phyloP scores from a whole-genome alignment of 2,888 invertebrate species.

The Selenia dentaria region DNA sequence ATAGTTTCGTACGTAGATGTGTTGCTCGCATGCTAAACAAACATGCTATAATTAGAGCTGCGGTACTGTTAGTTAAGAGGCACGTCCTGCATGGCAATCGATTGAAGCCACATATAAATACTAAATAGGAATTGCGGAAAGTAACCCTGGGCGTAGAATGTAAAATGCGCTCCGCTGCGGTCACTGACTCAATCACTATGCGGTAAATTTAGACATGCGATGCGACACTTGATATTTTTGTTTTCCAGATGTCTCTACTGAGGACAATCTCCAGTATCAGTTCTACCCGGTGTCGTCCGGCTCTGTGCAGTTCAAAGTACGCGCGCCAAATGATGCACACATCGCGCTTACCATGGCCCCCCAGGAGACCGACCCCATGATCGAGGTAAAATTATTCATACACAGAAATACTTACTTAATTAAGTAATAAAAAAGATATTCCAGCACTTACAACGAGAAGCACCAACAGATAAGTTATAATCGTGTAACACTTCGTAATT shows the following conservation, averaged over 20 bases:
- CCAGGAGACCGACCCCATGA: conserved; percentile 90
- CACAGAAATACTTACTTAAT: too few relatives aligned
- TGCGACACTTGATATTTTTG: conserved; percentile 14
- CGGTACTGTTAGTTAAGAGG: conserved; percentile 48
- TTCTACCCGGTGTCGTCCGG: conserved; percentile 90
- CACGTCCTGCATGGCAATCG: conserved; percentile 50
- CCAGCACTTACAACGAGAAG: too few relatives aligned
- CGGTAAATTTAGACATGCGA: conserved; percentile 28
- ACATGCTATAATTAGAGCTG: conserved; percentile 62
- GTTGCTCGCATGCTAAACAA: conserved; percentile 54
- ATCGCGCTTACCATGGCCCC: conserved; percentile 90
- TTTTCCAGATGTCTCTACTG: conserved; percentile 90
- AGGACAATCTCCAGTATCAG: conserved; percentile 92
- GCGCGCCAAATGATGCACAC: conserved; percentile 93
- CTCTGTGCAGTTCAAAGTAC: conserved; percentile 90
- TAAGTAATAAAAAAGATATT: too few relatives aligned
- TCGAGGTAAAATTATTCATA: conserved; percentile 85
- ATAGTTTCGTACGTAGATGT: too few relatives aligned
- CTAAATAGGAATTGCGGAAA: conserved; percentile 46
- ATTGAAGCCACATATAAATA: conserved; percentile 36
- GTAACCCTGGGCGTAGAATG: conserved; percentile 38
- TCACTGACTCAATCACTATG: conserved; percentile 29
- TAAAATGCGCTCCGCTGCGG: conserved; percentile 30
- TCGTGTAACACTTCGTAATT: background rate
- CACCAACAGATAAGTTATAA: too few relatives aligned